These are phyloP conservation scores for Trisateles emortualis DNA, from an alignment of 2,888 invertebrate species.

Conservation along the genomic window DNA sequence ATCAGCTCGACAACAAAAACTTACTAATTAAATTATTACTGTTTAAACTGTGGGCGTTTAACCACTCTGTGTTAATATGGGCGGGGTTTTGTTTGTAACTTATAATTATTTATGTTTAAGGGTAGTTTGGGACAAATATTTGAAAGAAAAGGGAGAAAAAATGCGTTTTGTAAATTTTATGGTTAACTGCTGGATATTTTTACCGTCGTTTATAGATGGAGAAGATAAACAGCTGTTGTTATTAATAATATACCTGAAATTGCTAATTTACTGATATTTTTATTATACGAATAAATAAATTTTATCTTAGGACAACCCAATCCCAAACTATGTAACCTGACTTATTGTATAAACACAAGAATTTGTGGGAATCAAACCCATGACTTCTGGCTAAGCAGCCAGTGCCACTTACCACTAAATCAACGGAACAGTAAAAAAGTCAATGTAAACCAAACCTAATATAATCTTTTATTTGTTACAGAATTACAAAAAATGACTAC, in stretches of 20 bases:
- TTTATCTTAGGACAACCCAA: too few species aligned
- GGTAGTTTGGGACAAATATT: conserved; percentile 13
- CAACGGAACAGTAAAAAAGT: too few species aligned
- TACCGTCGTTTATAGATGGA: background rate
- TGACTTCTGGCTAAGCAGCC: too few species aligned
- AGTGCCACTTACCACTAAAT: too few species aligned
- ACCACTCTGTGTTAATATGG: conserved; percentile 14
- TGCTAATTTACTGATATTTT: too few species aligned
- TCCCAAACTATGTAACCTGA: too few species aligned
- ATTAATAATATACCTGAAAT: too few species aligned
- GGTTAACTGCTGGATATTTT: background rate
- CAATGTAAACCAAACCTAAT: background rate
- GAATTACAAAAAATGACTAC: conserved; percentile 43
- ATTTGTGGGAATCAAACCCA: too few species aligned
- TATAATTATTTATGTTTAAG: conserved; percentile 21
- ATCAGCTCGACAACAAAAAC: conserved; percentile 16
- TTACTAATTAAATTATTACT: conserved; percentile 43
- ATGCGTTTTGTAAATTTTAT: background rate
- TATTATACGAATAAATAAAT: too few species aligned
- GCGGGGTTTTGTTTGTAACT: conserved; percentile 9
- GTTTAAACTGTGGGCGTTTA: conserved; percentile 16
- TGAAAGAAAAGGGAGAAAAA: background rate
- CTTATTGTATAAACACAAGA: too few species aligned
- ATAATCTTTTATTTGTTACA: conserved; percentile 48
- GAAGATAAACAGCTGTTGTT: background rate